A percentile compares a stretch with the other conserved stretches of the same genome.
Conservation (phyloP, 37 sponge, comb jelly and placozoan genomes). For the Ephydatia muelleri region DNA sequence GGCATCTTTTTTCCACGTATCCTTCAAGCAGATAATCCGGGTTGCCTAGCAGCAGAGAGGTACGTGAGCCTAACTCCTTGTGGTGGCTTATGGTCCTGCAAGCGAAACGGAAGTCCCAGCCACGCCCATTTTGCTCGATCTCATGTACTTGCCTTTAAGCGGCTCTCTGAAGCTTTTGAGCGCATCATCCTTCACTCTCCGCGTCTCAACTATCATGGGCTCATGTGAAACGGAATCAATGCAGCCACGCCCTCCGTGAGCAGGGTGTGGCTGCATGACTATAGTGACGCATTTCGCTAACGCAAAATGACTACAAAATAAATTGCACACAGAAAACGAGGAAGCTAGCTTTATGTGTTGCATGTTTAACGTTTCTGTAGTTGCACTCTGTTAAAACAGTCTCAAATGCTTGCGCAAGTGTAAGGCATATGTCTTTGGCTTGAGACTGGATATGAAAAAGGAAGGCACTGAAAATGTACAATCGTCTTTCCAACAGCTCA, state of each 20-base stretch:
- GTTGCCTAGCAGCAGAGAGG: conserved; percentile 50
- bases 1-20: conserved; percentile 59
- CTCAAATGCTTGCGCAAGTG: conserved; percentile 82
- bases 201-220: too few species aligned
- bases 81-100: background rate
- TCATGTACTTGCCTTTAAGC: background rate
- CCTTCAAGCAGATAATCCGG: conserved; percentile 77
- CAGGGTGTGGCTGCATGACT: background rate
- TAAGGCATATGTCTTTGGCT: conserved; percentile 79
- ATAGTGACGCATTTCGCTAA: background rate
- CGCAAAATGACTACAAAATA: too few species aligned
- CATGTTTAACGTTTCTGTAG: background rate
- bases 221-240: background rate
- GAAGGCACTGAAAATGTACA: background rate
- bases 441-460: conserved; percentile 44
- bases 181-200: background rate
- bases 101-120: background rate
- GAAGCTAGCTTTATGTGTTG: background rate
- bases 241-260: background rate
- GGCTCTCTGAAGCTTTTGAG: background rate
- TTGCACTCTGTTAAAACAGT: conserved; percentile 57
- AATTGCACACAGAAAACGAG: background rate
- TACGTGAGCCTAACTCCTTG: conserved; percentile 25
- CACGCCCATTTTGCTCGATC: too few species aligned
- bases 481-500: background rate